Percentiles rank a stretch among this genome's conserved stretches.
Conservation (phyloP, 2,888 invertebrate species). For the Clistopyga incitator region DNA sequence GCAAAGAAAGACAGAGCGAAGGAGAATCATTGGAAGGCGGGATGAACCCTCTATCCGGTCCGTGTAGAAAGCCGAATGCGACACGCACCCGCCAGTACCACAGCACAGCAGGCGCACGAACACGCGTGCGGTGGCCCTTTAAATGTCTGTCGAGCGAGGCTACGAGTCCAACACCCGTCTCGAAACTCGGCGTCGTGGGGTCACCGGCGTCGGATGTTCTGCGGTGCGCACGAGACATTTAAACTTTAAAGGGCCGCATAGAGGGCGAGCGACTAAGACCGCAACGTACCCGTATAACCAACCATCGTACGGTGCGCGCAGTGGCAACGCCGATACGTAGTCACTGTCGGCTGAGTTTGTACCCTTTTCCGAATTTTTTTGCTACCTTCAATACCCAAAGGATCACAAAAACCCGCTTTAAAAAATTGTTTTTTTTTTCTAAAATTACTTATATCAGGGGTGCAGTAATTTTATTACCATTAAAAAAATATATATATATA, state of each 20-base stretch:
- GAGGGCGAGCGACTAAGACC: conserved; percentile 47
- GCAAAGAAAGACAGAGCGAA: conserved; percentile 2
- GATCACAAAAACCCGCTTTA: too few relatives aligned
- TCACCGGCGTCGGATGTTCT: conserved; percentile 27
- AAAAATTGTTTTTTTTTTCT: too few relatives aligned
- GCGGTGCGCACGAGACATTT: conserved; percentile 70
- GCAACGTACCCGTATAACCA: conserved; percentile 7
- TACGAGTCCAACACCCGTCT: neutral
- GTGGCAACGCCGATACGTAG: neutral
- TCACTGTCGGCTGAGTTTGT: neutral
- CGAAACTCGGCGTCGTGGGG: conserved; percentile 22
- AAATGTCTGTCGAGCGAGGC: conserved; percentile 30
- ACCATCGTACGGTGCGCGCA: neutral
- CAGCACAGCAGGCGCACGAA: conserved; percentile 37
- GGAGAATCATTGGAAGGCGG: neutral
- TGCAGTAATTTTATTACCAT: too few relatives aligned
- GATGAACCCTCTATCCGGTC: conserved; percentile 69
- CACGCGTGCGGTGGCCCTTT: conserved; percentile 50
- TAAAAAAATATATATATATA: too few relatives aligned
- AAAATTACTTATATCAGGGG: too few relatives aligned
- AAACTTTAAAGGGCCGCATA: conserved; percentile 75
- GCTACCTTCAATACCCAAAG: neutral
- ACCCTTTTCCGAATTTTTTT: neutral
- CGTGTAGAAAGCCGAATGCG: conserved; percentile 58
- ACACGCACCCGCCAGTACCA: conserved; percentile 45